Percentiles rank a stretch among this genome's conserved stretches.
Conservation (phyloP, 2,888 invertebrate genomes). For the Folsomia manolachei region DNA sequence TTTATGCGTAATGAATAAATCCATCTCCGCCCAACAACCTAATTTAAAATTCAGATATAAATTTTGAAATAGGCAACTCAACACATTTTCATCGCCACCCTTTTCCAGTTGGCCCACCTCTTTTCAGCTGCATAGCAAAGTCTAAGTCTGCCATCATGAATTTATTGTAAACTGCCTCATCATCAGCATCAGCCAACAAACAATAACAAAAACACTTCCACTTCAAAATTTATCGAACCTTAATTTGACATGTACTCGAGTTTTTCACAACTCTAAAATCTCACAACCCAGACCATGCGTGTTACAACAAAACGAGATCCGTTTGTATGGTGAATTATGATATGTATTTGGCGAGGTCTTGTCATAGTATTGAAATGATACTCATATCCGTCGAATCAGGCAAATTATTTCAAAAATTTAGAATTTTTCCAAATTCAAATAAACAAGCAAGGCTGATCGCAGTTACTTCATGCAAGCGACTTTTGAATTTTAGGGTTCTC, state of each 20-base stretch:
- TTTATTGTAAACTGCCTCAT: slow-evolving; percentile 8
- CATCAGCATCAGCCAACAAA: not conserved
- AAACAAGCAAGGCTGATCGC: too few relatives aligned
- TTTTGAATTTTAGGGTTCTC: too few relatives aligned
- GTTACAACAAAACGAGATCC: too few relatives aligned
- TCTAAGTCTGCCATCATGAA: not conserved
- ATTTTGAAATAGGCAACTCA: not conserved
- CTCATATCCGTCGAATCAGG: too few relatives aligned
- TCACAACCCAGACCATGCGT: too few relatives aligned
- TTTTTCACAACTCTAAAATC: not conserved
- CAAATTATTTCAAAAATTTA: too few relatives aligned
- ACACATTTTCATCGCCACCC: not conserved
- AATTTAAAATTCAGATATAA: not conserved
- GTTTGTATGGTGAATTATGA: too few relatives aligned
- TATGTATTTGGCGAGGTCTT: too few relatives aligned
- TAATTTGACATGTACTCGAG: not conserved
- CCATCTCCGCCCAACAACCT: not conserved
- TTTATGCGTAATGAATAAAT: too few relatives aligned
- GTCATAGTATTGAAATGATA: too few relatives aligned
- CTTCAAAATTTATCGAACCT: not conserved
- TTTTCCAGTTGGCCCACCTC: slow-evolving; percentile 2
- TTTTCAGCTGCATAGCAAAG: not conserved
- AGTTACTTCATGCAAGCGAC: too few relatives aligned
- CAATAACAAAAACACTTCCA: not conserved
- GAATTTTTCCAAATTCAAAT: too few relatives aligned